phyloP scores from a whole-genome alignment of 2,113 vertebrate species.

The Rattus norvegicus region GRCr8 NC_086021.1:170625001-170625500 shows the following conservation, averaged over 20 bases:
- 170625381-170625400: not conserved
- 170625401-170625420: not conserved
- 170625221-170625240: not conserved
- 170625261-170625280: not conserved
- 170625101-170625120: not conserved
- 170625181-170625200: not conserved
- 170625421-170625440: not conserved
- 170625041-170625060: not conserved
- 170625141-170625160: not conserved
- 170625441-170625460: not conserved
- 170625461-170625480: accelerated
- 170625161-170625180: not conserved
- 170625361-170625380: not conserved
- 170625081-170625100: not conserved
- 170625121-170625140: not conserved
- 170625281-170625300: not conserved
- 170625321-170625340: not conserved
- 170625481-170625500: not conserved
- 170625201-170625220: not conserved
- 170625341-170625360: not conserved
- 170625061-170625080: not conserved
- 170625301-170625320: not conserved
- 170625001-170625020: not conserved
- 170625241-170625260: not conserved
- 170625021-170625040: not conserved